These are phyloP conservation scores for Oryctolagus cuniculus DNA, from an alignment of 2,113 vertebrate genomes.

Conservation along the genomic window mOryCun1.1 NC_091432.1:102344501-102345000, in stretches of 20 bases:
- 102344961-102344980: neutral
- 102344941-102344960: constrained; percentile 27
- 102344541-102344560: too few species aligned
- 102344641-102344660: neutral
- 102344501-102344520: too few species aligned
- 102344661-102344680: neutral
- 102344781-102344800: constrained; percentile 55
- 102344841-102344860: constrained; percentile 53
- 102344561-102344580: too few species aligned
- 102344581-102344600: too few species aligned
- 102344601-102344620: too few species aligned
- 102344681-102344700: neutral
- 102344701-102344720: constrained; percentile 56
- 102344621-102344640: too few species aligned
- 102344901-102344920: neutral
- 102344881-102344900: neutral
- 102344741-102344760: constrained; percentile 54
- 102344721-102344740: constrained; percentile 70
- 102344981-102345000: neutral
- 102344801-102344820: constrained; percentile 68
- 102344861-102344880: constrained; percentile 20
- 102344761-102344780: constrained; percentile 14
- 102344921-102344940: neutral
- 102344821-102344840: constrained; percentile 66
- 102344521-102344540: too few species aligned